These are phyloP conservation scores for Drosophila algonquin DNA, from an alignment of 2,888 invertebrate species.

Conservation along the genomic window DNA sequence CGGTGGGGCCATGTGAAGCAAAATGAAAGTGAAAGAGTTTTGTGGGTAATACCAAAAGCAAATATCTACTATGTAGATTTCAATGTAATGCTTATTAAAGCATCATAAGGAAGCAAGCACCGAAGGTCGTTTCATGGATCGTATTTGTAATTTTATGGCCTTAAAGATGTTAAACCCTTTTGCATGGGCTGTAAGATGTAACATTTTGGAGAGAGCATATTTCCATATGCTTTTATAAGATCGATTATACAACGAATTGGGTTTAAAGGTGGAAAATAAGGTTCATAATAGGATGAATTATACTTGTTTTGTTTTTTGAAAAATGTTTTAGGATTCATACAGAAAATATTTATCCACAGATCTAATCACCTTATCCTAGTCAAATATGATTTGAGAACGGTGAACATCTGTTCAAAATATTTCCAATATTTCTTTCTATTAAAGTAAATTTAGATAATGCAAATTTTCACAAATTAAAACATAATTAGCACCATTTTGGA, in stretches of 20 bases:
- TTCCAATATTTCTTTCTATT: no score
- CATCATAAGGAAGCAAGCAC: slow-evolving; percentile 36
- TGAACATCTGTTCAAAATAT: no score
- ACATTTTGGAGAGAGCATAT: background rate
- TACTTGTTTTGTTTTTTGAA: no score
- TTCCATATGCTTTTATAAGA: no score
- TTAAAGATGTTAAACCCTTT: background rate
- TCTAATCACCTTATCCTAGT: no score
- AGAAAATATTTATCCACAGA: no score
- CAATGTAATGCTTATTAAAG: slow-evolving; percentile 41
- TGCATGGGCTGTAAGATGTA: background rate
- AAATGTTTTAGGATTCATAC: no score
- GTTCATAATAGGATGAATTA: no score
- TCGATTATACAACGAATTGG: background rate
- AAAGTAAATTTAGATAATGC: no score
- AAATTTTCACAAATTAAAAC: background rate
- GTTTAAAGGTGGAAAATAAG: background rate
- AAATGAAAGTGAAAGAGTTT: slow-evolving; percentile 46
- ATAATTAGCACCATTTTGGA: background rate
- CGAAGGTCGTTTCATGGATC: slow-evolving; percentile 27
- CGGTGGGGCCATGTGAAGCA: slow-evolving; percentile 7
- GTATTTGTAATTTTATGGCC: slow-evolving; percentile 14
- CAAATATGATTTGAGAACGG: no score
- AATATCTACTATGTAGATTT: background rate
- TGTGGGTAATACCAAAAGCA: background rate